Percentiles rank a stretch among this genome's conserved stretches.
Evolutionary conservation across 2,797 vertebrate genomes (phyloP).

Genomic region (Enteromius argenteus): DNA sequence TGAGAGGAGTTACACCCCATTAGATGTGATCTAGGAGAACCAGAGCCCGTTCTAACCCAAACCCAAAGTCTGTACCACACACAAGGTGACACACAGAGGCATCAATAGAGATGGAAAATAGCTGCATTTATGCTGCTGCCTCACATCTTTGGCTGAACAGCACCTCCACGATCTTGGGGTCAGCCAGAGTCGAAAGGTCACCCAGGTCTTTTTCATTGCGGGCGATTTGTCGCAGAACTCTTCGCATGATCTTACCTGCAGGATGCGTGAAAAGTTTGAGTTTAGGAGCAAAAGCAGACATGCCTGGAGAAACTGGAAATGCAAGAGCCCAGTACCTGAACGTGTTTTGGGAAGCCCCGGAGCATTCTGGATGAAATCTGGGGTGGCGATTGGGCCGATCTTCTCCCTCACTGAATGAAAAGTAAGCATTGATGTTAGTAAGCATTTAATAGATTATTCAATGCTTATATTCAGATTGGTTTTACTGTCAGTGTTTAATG

Average conservation of each 20-base stretch:
- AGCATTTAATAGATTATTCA: too few relatives aligned
- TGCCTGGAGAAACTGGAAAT: neutral
- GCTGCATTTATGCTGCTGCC: slow-evolving; percentile 72
- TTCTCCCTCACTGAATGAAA: slow-evolving; percentile 79
- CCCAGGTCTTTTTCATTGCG: slow-evolving; percentile 83
- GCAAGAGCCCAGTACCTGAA: slow-evolving; percentile 74
- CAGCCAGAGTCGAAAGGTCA: slow-evolving; percentile 83
- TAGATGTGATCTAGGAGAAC: slow-evolving; percentile 34
- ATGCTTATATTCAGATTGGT: too few relatives aligned
- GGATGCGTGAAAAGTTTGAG: neutral
- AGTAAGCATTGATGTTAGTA: neutral
- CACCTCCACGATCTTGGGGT: slow-evolving; percentile 83
- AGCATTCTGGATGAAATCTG: slow-evolving; percentile 85
- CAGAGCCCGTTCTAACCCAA: neutral
- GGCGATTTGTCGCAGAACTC: slow-evolving; percentile 82
- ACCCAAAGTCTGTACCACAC: slow-evolving; percentile 24
- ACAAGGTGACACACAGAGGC: neutral
- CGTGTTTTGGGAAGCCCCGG: slow-evolving; percentile 84
- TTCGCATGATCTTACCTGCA: slow-evolving; percentile 84
- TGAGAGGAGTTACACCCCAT: neutral
- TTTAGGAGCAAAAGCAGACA: neutral
- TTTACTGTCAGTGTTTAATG: too few relatives aligned
- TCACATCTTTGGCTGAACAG: slow-evolving; percentile 81
- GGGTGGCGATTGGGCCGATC: slow-evolving; percentile 85
- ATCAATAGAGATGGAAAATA: neutral